Conservation (phyloP, 2,888 invertebrate species). For the Heliothis peltigera region DNA sequence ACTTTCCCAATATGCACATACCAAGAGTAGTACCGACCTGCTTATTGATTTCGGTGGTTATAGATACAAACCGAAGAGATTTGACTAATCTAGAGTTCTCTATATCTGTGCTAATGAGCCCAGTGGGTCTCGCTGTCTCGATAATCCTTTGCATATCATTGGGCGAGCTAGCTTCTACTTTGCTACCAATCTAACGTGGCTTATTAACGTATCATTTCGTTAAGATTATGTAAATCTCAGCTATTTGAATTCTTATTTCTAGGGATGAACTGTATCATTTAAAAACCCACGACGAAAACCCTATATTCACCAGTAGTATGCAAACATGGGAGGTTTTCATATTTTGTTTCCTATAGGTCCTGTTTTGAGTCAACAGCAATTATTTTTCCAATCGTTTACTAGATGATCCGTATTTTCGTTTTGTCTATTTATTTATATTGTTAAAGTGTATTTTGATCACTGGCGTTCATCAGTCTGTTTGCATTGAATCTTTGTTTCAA, state of each 20-base stretch:
- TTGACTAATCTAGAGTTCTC: background rate
- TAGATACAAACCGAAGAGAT: background rate
- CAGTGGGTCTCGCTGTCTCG: background rate
- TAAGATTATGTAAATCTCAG: constrained; percentile 19
- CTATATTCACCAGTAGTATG: too few relatives aligned
- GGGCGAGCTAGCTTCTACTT: constrained; percentile 30
- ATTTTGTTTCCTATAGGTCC: constrained; percentile 14
- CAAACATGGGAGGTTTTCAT: background rate
- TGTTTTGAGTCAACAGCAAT: constrained; percentile 32
- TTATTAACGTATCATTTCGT: constrained; percentile 31
- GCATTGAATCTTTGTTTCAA: constrained; percentile 56
- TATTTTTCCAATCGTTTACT: constrained; percentile 36
- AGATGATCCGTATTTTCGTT: constrained; percentile 39
- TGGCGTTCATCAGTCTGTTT: constrained; percentile 54
- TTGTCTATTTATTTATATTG: constrained; percentile 36
- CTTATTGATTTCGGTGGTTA: background rate
- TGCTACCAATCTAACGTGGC: constrained; percentile 8
- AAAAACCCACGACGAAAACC: too few relatives aligned
- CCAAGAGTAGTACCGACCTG: too few relatives aligned
- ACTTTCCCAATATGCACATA: too few relatives aligned
- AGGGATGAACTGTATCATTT: too few relatives aligned
- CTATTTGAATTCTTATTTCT: background rate
- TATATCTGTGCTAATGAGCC: background rate
- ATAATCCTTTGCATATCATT: constrained; percentile 51
- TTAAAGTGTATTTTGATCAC: constrained; percentile 47